Percentiles rank a stretch among this genome's conserved stretches.
Evolutionary conservation across 2,888 invertebrate genomes (phyloP).

Genomic region (Polyploca ridens): DNA sequence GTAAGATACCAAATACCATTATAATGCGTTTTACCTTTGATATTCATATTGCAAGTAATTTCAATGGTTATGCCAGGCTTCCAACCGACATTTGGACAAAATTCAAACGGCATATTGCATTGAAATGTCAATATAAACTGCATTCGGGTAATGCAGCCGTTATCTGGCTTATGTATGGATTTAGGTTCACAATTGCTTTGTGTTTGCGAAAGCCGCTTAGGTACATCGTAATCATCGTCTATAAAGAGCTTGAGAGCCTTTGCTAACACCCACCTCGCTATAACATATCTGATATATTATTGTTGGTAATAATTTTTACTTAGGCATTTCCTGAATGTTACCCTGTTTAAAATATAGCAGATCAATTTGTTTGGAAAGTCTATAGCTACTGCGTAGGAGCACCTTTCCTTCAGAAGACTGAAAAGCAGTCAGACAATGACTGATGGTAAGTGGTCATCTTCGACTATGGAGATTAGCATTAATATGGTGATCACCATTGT

Average conservation of each 20-base stretch:
- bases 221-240: background rate
- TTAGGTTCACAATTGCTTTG: constrained; percentile 6
- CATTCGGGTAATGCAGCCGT: constrained; percentile 15
- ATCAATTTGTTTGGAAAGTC: too few relatives aligned
- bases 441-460: too few relatives aligned
- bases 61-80: background rate
- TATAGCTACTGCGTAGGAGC: too few relatives aligned
- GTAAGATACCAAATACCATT: background rate
- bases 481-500: too few relatives aligned
- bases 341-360: too few relatives aligned
- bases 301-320: too few relatives aligned
- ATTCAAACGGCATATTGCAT: constrained; percentile 17
- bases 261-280: background rate
- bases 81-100: constrained; percentile 14
- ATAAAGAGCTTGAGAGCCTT: background rate
- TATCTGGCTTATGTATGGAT: constrained; percentile 13
- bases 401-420: too few relatives aligned
- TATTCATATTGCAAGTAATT: constrained; percentile 8
- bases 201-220: background rate
- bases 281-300: too few relatives aligned
- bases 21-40: constrained; percentile 6
- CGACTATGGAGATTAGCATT: too few relatives aligned
- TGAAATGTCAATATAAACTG: constrained; percentile 16
- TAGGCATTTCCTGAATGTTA: too few relatives aligned
- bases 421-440: too few relatives aligned